A percentile compares a stretch with the other conserved stretches of the same genome.
Evolutionary conservation across 1,140 invertebrate genomes (phyloP).

Genomic region (Bombus vancouverensis): DNA sequence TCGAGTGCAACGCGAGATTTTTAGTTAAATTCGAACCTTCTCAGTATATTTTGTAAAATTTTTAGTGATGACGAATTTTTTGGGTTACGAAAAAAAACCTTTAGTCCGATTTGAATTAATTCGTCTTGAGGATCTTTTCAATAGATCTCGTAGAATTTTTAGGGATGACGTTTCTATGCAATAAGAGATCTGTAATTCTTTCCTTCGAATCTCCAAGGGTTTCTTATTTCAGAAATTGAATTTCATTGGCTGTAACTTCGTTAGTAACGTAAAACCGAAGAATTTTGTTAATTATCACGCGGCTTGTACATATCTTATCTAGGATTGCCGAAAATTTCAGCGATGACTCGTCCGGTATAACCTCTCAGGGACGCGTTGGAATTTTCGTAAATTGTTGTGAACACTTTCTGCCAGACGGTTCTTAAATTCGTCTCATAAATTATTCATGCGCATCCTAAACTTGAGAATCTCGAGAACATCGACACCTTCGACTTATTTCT

Average conservation of each 20-base stretch:
- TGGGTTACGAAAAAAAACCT: too few species aligned
- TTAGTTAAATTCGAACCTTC: too few species aligned
- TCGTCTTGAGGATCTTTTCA: background rate
- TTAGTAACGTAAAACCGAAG: too few species aligned
- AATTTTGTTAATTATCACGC: background rate
- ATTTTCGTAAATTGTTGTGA: slow-evolving; percentile 19
- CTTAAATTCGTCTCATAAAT: slow-evolving; percentile 4
- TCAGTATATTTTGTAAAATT: too few species aligned
- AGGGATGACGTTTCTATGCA: too few species aligned
- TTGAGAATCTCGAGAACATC: slow-evolving; percentile 2
- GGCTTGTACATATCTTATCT: background rate
- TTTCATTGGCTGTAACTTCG: background rate
- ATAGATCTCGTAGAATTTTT: background rate
- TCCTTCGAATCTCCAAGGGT: too few species aligned
- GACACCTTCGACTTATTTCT: background rate
- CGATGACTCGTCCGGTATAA: background rate
- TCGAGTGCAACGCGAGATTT: too few species aligned
- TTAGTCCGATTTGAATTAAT: too few species aligned
- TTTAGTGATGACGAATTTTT: too few species aligned
- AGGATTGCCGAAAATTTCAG: background rate
- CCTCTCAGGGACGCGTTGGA: background rate
- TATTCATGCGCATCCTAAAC: slow-evolving; percentile 8
- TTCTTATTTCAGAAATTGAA: background rate
- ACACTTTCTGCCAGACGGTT: background rate
- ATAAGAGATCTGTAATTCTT: background rate